Evolutionary conservation across 2,113 vertebrate genomes (phyloP).

Genomic region (Litocranius walleri): DNA sequence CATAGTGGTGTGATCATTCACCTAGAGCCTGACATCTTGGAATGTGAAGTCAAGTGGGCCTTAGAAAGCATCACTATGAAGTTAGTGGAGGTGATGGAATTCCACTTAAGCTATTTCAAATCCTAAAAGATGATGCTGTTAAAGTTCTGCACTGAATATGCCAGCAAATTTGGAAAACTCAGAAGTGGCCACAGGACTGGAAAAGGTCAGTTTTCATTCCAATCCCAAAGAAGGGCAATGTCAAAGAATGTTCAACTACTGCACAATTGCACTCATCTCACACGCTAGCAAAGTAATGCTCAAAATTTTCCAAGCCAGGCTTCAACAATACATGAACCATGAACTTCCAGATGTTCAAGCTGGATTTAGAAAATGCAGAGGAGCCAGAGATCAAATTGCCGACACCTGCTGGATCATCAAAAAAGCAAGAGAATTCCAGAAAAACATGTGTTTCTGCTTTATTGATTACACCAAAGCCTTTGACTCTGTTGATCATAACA

Average conservation of each 20-base stretch:
- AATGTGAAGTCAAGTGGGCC: neutral
- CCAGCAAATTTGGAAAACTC: neutral
- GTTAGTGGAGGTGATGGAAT: neutral
- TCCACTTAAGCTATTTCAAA: neutral
- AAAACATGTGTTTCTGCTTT: neutral
- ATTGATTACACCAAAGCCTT: neutral
- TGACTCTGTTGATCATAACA: neutral
- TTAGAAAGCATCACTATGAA: neutral
- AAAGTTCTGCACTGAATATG: neutral
- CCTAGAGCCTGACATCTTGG: neutral
- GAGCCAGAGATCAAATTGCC: neutral
- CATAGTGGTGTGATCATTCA: neutral
- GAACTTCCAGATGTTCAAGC: neutral
- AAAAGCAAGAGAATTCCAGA: neutral
- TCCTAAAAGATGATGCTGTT: neutral
- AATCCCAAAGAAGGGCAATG: neutral
- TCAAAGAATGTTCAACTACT: neutral
- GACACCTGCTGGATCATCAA: neutral
- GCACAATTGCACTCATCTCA: neutral
- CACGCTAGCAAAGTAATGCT: fast-evolving
- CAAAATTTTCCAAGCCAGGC: neutral
- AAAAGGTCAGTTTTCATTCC: neutral
- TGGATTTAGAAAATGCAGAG: neutral
- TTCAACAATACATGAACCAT: neutral
- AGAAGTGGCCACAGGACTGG: neutral